Percentiles rank a stretch among this genome's conserved stretches.
Conservation (phyloP, 2,113 vertebrate genomes). For the Theristicus caerulescens region DNA sequence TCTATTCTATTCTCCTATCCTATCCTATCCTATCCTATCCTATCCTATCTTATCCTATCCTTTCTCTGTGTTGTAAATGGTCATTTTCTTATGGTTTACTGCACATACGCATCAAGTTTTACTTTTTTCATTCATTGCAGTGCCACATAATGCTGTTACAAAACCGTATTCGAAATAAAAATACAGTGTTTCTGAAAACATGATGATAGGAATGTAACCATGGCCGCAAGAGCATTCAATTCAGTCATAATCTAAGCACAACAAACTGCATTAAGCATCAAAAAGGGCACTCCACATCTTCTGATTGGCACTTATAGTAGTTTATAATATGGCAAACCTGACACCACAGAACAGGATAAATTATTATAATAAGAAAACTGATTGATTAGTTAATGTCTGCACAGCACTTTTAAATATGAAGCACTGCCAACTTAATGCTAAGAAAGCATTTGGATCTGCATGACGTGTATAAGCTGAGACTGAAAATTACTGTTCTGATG, state of each 20-base stretch:
- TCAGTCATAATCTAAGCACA: not conserved
- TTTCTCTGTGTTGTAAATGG: not conserved
- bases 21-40: not conserved
- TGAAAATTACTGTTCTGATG: not conserved
- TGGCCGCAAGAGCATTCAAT: not conserved
- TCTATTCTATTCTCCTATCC: not conserved
- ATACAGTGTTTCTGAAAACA: conserved; percentile 8
- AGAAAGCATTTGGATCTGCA: not conserved
- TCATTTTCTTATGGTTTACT: not conserved
- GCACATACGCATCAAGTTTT: not conserved
- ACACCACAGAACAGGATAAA: not conserved
- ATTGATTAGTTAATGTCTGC: conserved; percentile 27
- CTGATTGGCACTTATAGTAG: not conserved
- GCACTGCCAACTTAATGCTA: not conserved
- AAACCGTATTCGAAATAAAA: not conserved
- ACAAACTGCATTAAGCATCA: not conserved
- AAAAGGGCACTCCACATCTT: not conserved
- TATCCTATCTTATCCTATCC: too few relatives aligned
- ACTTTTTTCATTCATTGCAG: not conserved
- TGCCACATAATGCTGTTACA: not conserved
- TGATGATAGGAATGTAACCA: not conserved
- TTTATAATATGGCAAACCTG: not conserved
- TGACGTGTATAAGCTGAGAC: not conserved
- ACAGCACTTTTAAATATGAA: not conserved
- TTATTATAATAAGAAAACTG: not conserved